These are phyloP conservation scores for Xyrauchen texanus DNA, from an alignment of 2,113 vertebrate species.

Conservation along the genomic window DNA sequence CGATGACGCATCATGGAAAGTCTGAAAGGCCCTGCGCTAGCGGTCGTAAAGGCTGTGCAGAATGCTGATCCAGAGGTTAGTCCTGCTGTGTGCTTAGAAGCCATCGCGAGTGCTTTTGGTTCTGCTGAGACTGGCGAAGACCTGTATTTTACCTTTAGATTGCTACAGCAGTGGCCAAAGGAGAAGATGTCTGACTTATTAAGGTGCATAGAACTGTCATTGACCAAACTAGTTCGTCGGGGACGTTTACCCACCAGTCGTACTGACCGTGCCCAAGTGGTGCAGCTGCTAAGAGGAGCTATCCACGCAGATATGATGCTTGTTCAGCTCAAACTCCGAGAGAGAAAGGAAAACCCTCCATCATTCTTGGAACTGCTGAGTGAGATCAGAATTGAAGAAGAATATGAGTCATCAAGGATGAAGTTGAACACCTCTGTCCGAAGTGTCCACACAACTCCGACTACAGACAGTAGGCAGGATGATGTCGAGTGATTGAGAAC, in stretches of 20 bases:
- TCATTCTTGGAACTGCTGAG: slow-evolving; percentile 25
- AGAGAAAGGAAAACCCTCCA: no score
- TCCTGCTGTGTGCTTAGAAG: slow-evolving; percentile 27
- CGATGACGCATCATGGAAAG: neutral
- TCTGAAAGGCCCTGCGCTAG: no score
- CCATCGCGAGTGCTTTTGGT: slow-evolving; percentile 42
- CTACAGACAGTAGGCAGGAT: neutral
- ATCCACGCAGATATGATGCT: slow-evolving; percentile 14
- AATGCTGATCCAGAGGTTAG: slow-evolving; percentile 7
- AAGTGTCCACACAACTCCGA: neutral
- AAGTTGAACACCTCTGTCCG: neutral
- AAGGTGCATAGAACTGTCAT: slow-evolving; percentile 18
- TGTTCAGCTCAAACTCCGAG: slow-evolving; percentile 1
- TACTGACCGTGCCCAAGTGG: slow-evolving; percentile 2
- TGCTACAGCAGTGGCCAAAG: slow-evolving; percentile 10
- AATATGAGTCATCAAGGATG: slow-evolving; percentile 10
- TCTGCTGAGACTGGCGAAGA: no score
- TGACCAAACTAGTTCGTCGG: slow-evolving; percentile 4
- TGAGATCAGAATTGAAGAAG: slow-evolving; percentile 26
- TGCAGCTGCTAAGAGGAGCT: slow-evolving; percentile 1
- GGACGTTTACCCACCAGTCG: slow-evolving; percentile 12
- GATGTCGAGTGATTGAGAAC: neutral
- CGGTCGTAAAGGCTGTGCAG: slow-evolving; percentile 25
- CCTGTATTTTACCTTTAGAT: slow-evolving; percentile 21
- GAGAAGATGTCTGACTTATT: slow-evolving; percentile 26